These are phyloP conservation scores for Mellilla xanthometata DNA, from an alignment of 2,888 invertebrate genomes.

Conservation along the genomic window DNA sequence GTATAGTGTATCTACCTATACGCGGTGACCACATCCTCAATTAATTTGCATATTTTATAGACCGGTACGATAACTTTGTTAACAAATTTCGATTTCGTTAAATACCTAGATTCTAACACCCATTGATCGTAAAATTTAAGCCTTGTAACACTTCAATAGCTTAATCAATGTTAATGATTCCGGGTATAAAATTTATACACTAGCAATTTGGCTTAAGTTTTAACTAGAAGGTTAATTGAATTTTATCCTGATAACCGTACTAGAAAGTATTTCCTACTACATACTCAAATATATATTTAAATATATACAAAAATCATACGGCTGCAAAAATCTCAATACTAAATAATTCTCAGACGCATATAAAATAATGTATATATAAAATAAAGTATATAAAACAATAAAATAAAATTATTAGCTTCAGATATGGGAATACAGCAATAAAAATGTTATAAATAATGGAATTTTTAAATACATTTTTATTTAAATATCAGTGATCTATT, in stretches of 20 bases:
- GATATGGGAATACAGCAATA: no score
- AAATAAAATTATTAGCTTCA: no score
- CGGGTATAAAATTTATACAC: neutral
- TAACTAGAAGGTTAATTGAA: neutral
- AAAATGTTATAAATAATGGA: no score
- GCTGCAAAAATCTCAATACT: no score
- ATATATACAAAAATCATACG: no score
- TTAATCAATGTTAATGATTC: slow-evolving; percentile 19
- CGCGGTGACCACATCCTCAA: slow-evolving; percentile 33
- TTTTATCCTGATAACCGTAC: neutral
- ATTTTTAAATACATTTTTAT: no score
- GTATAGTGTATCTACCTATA: neutral
- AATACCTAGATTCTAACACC: slow-evolving; percentile 26
- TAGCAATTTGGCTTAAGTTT: neutral
- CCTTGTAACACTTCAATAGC: slow-evolving; percentile 11
- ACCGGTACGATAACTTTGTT: slow-evolving; percentile 37
- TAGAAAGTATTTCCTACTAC: no score
- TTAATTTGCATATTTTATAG: slow-evolving; percentile 39
- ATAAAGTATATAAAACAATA: no score
- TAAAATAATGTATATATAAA: no score
- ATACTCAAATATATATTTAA: no score
- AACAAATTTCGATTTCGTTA: slow-evolving; percentile 31
- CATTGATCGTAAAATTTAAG: slow-evolving; percentile 27
- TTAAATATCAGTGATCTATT: no score
- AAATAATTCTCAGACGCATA: no score